Base-by-base conservation (phyloP, 2,797 vertebrate genomes). In the Odontamblyopus lacepedii region DNA sequence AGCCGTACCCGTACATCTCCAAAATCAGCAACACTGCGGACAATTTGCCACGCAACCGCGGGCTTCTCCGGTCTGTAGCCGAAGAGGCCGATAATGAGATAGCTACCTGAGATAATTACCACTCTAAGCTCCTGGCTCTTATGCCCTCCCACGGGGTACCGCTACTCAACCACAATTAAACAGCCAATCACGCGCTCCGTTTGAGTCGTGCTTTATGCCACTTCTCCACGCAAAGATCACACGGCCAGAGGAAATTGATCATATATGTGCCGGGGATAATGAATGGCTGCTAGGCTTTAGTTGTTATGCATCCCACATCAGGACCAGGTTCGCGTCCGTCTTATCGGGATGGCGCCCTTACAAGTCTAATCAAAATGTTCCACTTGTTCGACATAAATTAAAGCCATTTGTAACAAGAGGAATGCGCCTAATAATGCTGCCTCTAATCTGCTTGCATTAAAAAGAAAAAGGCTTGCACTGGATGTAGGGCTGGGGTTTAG, bases 71-170 rank as follows among this genome's bases (percentile, higher is more conserved):
- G 77, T 73, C 44, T 48, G 44, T 86, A 69, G 80, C 82, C 77
- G 66, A 88, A 81, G 74, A 83, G 80, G 79, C 53, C 9, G 63
- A 68, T 92, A 90, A 92, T 90, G 90, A 92, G 89, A 89, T 90
- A 83, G 79, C 90, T 90, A 90, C 89, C 85, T 88, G 88, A 90
- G 90, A 87, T 93, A 93, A 93, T 93, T 91, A 89, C 85, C 83
- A 83, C 86, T 91, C 73, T 84, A 86, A 78, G 85, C 79, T 18
- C 84, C 80, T 68, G 19, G 77, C 86, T 85, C 85, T 88, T 81
- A 75, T 78, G 67, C 72, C 65, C 65, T 77, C 76, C 87, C 78
- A 75, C 75, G 35, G 70, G 85, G 88, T 83, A 83, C 80, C 87
- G 85, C 83, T 87, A 87, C 83, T 87, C 73, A 64, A 12, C 76